Evolutionary conservation across 2,888 invertebrate species (phyloP), one percentile per base, ranked within the genome.

Genomic region (Atrina japonica): DNA sequence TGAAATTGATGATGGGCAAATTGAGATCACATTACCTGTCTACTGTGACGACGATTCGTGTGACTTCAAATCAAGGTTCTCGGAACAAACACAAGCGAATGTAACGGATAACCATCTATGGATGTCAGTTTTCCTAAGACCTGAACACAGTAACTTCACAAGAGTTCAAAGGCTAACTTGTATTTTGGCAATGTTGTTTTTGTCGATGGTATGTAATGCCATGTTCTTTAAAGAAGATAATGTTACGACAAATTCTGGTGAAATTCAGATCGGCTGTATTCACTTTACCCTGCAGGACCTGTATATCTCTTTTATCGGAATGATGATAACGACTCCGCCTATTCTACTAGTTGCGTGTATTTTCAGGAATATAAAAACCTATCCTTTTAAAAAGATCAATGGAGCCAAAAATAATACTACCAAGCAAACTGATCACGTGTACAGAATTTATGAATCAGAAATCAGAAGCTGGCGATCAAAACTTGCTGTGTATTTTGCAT

Each of bases 131-230:
- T 87, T 91, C 67, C 80, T 88, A 65, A 85, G 91, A 23, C 90
- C 91, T 23, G 86, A 87, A 2, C 82, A 86, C 7, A 90, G 88
- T 55, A 83, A 88, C 7, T 91, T 90, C 76, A 90, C 89, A 0
- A 77, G 91, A n/a, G 84, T 86, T 52, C 81, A 83, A 58, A 81
- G 91, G 9, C 83, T 89, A 2, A 86, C 88, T 0, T 86, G 87
- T 52, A 89, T 88, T 65, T 80, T 91, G 35, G 83, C 89, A 7
- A 79, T 91, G 66, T 79, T 91, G 14, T 88, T 88, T 67, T 76
- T 89, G 16, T 88, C 90, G 14, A 91, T 91, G 91, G 78, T 91
- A 40, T 87, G 87, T 21, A 90, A 90, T 69, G 91, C 91, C 23
- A 89, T 91, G 89, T 91, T 88, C 83, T 91, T 89, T 73, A 65